Percentiles rank a stretch among this genome's conserved stretches.
These are phyloP conservation scores for Ruditapes philippinarum DNA, from an alignment of 1,140 invertebrate genomes.

Conservation along the genomic window DNA sequence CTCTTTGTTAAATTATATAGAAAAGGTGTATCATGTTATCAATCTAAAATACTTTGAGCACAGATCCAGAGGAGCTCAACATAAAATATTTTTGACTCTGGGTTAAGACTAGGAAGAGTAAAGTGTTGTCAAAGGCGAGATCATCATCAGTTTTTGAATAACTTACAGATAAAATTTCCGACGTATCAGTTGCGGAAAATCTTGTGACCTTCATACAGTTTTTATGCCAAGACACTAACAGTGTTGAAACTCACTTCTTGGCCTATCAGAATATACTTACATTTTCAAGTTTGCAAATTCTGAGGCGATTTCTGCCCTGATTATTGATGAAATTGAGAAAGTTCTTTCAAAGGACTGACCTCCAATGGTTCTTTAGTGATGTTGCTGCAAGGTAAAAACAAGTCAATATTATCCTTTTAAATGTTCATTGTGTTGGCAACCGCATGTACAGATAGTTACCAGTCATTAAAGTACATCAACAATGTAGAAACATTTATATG, in stretches of 20 bases:
- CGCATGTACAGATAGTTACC: constrained; percentile 13
- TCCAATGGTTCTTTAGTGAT: constrained; percentile 56
- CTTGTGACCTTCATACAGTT: constrained; percentile 62
- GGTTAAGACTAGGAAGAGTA: constrained; percentile 12
- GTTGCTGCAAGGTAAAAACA: constrained; percentile 31
- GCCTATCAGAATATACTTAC: constrained; percentile 19
- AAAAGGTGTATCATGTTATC: constrained; percentile 36
- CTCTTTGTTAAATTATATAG: constrained; percentile 43
- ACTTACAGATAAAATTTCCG: constrained; percentile 44
- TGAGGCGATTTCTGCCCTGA: background rate
- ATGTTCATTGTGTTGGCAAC: constrained; percentile 36
- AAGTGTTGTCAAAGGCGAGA: constrained; percentile 7
- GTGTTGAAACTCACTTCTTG: constrained; percentile 49
- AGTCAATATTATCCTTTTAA: constrained; percentile 1
- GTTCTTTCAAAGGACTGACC: background rate
- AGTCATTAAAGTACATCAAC: background rate
- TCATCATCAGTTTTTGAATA: constrained; percentile 16
- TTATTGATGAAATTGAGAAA: constrained; percentile 3
- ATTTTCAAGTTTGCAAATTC: constrained; percentile 27
- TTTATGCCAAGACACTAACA: background rate
- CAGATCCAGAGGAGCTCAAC: constrained; percentile 17
- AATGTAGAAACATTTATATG: background rate
- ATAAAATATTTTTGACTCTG: constrained; percentile 49
- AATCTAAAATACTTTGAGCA: constrained; percentile 55
- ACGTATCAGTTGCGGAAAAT: constrained; percentile 53